Percentiles rank a stretch among this genome's conserved stretches.
Conservation (phyloP, 1,140 invertebrate species). For the Anastrepha obliqua region DNA sequence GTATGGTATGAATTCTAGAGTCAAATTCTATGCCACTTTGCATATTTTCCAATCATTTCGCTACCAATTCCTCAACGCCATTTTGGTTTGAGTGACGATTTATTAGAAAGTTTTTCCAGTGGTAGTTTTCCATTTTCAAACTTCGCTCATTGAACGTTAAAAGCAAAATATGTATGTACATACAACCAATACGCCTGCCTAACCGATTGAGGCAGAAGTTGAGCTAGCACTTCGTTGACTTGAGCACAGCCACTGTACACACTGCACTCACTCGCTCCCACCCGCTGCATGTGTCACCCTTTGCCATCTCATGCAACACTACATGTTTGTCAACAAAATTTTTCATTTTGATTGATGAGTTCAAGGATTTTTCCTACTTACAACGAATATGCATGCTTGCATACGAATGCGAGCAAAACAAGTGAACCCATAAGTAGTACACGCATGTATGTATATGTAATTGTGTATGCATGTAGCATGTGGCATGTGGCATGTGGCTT, state of each 20-base stretch:
- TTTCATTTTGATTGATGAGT: slow-evolving; percentile 52
- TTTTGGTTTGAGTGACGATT: slow-evolving; percentile 13
- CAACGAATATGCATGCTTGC: slow-evolving; percentile 5
- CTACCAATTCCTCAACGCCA: slow-evolving; percentile 25
- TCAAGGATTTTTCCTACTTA: slow-evolving; percentile 38
- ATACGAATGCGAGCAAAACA: neutral
- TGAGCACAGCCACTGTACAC: neutral
- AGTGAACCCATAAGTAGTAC: neutral
- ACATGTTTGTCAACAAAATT: slow-evolving; percentile 51
- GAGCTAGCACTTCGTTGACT: neutral
- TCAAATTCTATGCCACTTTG: neutral
- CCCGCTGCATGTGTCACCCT: neutral
- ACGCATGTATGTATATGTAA: neutral
- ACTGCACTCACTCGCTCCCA: neutral
- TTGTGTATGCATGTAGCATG: neutral
- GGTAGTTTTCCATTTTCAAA: neutral
- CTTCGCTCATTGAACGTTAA: slow-evolving; percentile 18
- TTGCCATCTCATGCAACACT: neutral
- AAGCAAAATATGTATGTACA: neutral
- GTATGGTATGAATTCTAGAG: neutral
- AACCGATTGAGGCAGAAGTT: too few species aligned
- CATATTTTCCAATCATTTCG: slow-evolving; percentile 30
- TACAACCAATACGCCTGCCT: too few species aligned
- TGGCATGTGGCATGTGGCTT: neutral
- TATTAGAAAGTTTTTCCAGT: slow-evolving; percentile 18